Base-by-base conservation (phyloP, 2,113 vertebrate species). In the Nansenia antarctica region DNA sequence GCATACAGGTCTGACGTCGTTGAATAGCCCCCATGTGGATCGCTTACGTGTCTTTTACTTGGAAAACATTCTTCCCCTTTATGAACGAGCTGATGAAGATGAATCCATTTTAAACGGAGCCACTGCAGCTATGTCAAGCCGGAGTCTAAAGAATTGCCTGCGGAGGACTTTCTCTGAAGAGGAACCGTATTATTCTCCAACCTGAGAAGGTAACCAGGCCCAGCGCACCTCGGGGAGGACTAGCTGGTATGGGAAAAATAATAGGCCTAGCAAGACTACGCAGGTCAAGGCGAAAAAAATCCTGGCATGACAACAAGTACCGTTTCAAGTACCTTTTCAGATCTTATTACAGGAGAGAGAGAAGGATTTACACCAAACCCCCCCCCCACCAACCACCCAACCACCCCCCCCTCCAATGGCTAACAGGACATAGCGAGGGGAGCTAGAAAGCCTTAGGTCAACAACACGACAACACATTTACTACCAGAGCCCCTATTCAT, bases 381-480 rank as follows among this genome's bases (percentile, higher is more conserved):
- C 35, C 37, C 74, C 67, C 68, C 52, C 29, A 64, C 49, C 78
- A 65, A 73, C 37, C 74, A 67, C 68, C 52, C 29, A 64, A 42
- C 78, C 65, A 73, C 69, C 61, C 69, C 62, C 76, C 72, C 77
- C 5, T 58, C 29, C 42, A 52, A 32, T 62, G 69, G 66, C 68
- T 66, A 67, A 72, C 69, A 63, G 77, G 72, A 78, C 76, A 64
- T 26, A 39, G 74, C 30, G 69, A 75, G 68, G 77, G 73, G 64
- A 74, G 22, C 60, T 62, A 65, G 73, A 78, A 83, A 77, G 74
- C 73, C 78, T 81, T 87, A 73, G 75, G 82, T 85, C 87, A 87
- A 85, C 83, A 83, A 73, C 69, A 86, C 70, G 80, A 88, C 79
- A 90, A 78, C 86, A 88, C 82, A 82, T 91, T 87, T 87, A 88